Conservation (phyloP, 2,888 invertebrate genomes). For the Clanis bilineata region DNA sequence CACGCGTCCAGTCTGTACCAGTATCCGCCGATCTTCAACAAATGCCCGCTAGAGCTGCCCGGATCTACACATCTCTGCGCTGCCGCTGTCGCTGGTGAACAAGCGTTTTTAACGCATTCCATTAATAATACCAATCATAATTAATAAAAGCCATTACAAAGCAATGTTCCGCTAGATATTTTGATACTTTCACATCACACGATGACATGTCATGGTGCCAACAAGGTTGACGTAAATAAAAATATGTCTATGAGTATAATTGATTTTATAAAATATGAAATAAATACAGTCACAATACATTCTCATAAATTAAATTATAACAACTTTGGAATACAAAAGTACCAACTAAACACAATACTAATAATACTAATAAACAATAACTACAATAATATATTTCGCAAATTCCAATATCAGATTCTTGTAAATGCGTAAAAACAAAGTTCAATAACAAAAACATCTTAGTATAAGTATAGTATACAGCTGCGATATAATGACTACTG, state of each 20-base stretch:
- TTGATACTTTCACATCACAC: neutral
- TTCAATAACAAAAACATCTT: conserved; percentile 26
- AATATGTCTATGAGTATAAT: neutral
- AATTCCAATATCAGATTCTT: conserved; percentile 1
- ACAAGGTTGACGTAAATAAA: neutral
- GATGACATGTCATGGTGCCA: too few species aligned
- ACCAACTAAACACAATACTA: conserved; percentile 7
- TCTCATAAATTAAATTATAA: conserved; percentile 4
- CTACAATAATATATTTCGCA: conserved; percentile 9
- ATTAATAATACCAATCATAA: neutral
- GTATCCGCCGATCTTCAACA: conserved; percentile 62
- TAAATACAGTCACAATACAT: conserved; percentile 10
- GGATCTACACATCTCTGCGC: conserved; percentile 9
- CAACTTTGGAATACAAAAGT: conserved; percentile 12
- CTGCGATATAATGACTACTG: conserved; percentile 33
- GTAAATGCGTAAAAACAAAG: neutral
- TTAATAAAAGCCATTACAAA: neutral
- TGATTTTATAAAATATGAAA: conserved; percentile 15
- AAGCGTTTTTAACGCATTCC: neutral
- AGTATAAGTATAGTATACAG: conserved; percentile 25
- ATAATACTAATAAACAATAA: neutral
- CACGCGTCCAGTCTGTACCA: conserved; percentile 68
- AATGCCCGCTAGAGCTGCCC: conserved; percentile 32
- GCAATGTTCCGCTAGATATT: neutral
- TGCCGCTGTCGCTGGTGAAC: conserved; percentile 10